phyloP scores from a whole-genome alignment of 2,888 invertebrate genomes.

The Metellina segmentata region DNA sequence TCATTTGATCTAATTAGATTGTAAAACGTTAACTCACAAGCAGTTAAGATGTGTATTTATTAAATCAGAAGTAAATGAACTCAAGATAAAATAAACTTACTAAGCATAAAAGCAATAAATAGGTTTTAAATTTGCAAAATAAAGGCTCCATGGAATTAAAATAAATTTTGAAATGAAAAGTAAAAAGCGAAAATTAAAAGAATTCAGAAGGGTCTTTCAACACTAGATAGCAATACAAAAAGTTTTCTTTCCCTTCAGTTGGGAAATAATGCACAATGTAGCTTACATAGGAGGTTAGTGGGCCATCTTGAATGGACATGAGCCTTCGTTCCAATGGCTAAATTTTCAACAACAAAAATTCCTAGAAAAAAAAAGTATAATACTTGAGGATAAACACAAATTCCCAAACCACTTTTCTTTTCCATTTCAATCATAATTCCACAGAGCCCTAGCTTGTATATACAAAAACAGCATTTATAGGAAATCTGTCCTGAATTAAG shows the following conservation, averaged over 20 bases:
- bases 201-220: not conserved
- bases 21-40: not conserved
- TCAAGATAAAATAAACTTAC: not conserved
- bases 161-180: conserved; percentile 16
- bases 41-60: not conserved
- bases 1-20: not conserved
- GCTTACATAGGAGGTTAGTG: conserved; percentile 69
- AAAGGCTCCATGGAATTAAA: conserved; percentile 61
- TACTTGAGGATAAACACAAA: conserved; percentile 43
- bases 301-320: conserved; percentile 71
- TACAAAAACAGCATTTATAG: no score
- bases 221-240: conserved; percentile 5
- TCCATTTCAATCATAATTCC: conserved; percentile 38
- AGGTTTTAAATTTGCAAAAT: conserved; percentile 31
- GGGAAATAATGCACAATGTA: conserved; percentile 54
- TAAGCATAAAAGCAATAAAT: not conserved
- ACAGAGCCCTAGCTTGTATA: conserved; percentile 5
- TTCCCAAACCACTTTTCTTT: conserved; percentile 10
- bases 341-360: conserved; percentile 75
- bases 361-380: conserved; percentile 69
- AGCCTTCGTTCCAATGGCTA: conserved; percentile 73
- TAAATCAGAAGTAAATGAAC: no score
- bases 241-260: conserved; percentile 7
- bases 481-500: not conserved
- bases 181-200: conserved; percentile 23